phyloP scores from a whole-genome alignment of 2,797 vertebrate genomes.

The Sebastes wilsoni region DNA sequence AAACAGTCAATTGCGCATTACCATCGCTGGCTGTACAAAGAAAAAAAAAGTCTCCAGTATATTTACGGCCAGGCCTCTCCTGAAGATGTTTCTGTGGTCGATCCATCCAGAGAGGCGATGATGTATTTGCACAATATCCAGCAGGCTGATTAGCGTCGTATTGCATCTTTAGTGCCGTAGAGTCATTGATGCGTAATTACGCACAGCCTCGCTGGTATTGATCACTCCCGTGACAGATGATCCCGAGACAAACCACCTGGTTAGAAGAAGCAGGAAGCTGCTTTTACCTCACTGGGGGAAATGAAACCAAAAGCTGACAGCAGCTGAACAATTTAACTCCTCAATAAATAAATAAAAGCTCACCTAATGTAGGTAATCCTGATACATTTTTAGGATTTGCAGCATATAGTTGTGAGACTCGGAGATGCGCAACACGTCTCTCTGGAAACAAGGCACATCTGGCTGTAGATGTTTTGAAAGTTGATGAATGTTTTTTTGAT shows the following conservation, averaged over 20 bases:
- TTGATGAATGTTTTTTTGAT: too few relatives aligned
- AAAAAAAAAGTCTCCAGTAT: neutral
- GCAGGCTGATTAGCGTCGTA: neutral
- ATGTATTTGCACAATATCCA: neutral
- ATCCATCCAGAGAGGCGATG: neutral
- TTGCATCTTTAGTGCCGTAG: conserved; percentile 8
- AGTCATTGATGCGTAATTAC: conserved; percentile 65
- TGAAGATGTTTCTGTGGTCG: neutral
- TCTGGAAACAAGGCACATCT: too few relatives aligned
- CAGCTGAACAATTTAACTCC: neutral
- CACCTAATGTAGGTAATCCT: neutral
- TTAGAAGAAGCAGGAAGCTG: neutral
- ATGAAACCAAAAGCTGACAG: neutral
- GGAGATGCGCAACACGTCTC: neutral
- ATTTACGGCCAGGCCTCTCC: neutral
- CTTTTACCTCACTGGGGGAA: neutral
- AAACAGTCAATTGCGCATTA: conserved; percentile 33
- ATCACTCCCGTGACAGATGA: conserved; percentile 10
- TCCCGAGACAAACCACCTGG: conserved; percentile 38
- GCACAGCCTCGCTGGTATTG: conserved; percentile 29
- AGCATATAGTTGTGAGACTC: neutral
- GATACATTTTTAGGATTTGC: neutral
- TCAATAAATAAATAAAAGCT: neutral
- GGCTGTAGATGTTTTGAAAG: too few relatives aligned
- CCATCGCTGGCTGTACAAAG: conserved; percentile 15